phyloP scores from a whole-genome alignment of 2,113 vertebrate species.

The Columba livia region DNA sequence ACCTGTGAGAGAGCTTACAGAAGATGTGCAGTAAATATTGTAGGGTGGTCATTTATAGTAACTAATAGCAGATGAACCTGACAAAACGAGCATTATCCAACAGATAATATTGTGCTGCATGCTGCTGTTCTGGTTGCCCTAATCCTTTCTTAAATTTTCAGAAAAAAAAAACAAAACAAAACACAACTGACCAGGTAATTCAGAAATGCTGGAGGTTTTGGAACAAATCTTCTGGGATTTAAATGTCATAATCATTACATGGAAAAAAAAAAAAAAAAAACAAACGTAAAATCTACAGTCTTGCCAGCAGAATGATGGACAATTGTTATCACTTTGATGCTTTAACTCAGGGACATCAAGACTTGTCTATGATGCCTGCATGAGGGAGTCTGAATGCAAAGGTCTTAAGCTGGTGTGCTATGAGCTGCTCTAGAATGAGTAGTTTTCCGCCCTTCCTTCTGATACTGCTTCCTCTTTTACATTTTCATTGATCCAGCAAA shows the following conservation, averaged over 20 bases:
- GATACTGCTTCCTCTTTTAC: neutral
- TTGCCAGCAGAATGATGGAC: neutral
- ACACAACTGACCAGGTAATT: neutral
- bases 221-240: neutral
- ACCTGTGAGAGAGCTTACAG: neutral
- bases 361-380: neutral
- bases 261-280: neutral
- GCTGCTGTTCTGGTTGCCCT: neutral
- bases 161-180: neutral
- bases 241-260: neutral
- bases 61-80: neutral
- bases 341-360: neutral
- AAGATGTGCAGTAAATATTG: neutral
- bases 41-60: neutral
- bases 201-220: neutral
- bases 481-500: neutral
- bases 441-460: neutral
- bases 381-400: neutral
- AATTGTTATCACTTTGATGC: neutral
- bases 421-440: neutral
- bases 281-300: neutral
- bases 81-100: neutral
- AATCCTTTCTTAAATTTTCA: neutral
- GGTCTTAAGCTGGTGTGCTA: neutral
- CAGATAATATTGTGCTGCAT: neutral